Conservation (phyloP, 2,888 invertebrate species). For the Epiblema foenella region DNA sequence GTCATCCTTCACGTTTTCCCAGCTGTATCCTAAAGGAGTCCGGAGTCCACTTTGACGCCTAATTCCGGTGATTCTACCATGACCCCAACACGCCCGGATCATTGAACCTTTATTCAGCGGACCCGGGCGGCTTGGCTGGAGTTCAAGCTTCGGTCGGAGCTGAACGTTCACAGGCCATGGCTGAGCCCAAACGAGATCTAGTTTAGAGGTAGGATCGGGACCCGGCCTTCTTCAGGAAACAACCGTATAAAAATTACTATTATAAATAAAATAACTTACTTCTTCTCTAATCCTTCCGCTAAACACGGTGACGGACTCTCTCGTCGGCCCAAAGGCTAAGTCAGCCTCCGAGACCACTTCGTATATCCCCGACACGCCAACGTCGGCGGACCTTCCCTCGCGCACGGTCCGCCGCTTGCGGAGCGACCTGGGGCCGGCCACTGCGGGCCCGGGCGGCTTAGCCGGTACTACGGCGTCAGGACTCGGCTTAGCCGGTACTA, state of each 20-base stretch:
- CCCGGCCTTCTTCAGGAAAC: background rate
- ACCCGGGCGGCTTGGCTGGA: no score
- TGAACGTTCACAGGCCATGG: background rate
- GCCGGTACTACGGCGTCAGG: slow-evolving; percentile 80
- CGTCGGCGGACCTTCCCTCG: slow-evolving; percentile 92
- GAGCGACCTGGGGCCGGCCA: slow-evolving; percentile 81
- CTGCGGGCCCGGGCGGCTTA: slow-evolving; percentile 77
- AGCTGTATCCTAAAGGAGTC: no score
- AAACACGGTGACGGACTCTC: slow-evolving; percentile 94
- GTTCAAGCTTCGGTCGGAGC: background rate
- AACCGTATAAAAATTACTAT: background rate
- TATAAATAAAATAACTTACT: slow-evolving; percentile 54
- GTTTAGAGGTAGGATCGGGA: no score
- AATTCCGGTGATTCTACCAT: no score
- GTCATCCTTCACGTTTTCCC: no score
- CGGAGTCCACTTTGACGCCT: no score
- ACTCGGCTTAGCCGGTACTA: slow-evolving; percentile 82
- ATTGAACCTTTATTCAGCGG: background rate
- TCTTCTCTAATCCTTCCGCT: slow-evolving; percentile 95
- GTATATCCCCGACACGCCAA: slow-evolving; percentile 95
- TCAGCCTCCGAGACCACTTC: slow-evolving; percentile 97
- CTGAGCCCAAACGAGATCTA: background rate
- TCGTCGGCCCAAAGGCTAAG: slow-evolving; percentile 94
- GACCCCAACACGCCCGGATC: background rate
- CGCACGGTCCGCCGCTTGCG: slow-evolving; percentile 88